Evolutionary conservation across 2,888 invertebrate species (phyloP).

Genomic region (Apodemia hepburni): DNA sequence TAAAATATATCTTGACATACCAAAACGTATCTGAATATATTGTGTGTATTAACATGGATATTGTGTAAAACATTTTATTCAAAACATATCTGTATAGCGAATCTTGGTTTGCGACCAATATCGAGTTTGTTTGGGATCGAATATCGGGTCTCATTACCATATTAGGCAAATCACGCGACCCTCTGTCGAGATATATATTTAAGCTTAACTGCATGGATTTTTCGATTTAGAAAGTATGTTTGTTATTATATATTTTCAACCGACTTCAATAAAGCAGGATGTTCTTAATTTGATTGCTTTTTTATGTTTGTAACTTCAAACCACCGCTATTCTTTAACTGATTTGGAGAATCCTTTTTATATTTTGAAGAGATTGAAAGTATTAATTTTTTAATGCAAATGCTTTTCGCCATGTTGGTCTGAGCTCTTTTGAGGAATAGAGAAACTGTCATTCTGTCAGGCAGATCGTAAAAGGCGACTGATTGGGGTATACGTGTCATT

Average conservation of each 20-base stretch:
- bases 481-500: too few species aligned
- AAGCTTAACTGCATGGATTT: conserved; percentile 12
- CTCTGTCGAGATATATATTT: conserved; percentile 22
- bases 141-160: conserved; percentile 39
- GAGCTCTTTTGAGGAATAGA: too few species aligned
- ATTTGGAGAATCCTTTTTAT: too few species aligned
- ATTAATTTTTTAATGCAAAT: too few species aligned
- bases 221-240: conserved; percentile 11
- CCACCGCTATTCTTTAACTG: too few species aligned
- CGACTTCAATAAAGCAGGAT: background rate
- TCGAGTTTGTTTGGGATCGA: conserved; percentile 35
- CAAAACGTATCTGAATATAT: background rate
- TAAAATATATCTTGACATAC: background rate
- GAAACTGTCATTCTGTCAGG: too few species aligned
- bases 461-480: too few species aligned
- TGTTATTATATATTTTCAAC: conserved; percentile 4
- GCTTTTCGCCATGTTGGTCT: too few species aligned
- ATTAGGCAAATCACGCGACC: conserved; percentile 35
- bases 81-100: conserved; percentile 32
- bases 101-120: conserved; percentile 33
- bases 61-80: conserved; percentile 26
- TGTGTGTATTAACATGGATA: conserved; percentile 15
- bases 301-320: too few species aligned
- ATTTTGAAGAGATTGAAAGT: too few species aligned
- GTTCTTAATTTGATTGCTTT: too few species aligned